phyloP scores from a whole-genome alignment of 2,113 vertebrate species.

The Bujurquina vittata region DNA sequence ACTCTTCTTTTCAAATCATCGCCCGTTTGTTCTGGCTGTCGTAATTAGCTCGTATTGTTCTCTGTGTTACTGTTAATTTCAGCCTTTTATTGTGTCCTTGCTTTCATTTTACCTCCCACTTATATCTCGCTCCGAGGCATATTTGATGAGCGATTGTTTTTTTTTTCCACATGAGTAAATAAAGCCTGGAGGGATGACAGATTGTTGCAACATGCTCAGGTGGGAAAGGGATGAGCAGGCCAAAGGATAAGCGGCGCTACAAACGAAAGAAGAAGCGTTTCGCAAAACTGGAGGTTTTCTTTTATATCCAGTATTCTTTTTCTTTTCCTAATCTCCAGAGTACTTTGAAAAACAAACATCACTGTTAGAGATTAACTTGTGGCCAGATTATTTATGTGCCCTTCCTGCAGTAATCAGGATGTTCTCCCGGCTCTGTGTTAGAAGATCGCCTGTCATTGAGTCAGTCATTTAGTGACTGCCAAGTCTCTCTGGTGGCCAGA shows the following conservation, averaged over 20 bases:
- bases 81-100: slow-evolving; percentile 58
- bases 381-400: slow-evolving; percentile 25
- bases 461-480: slow-evolving; percentile 22
- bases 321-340: slow-evolving; percentile 22
- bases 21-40: slow-evolving; percentile 54
- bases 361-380: slow-evolving; percentile 22
- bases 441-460: slow-evolving; percentile 20
- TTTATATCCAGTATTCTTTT: slow-evolving; percentile 6
- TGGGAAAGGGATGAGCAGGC: slow-evolving; percentile 41
- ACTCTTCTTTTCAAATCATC: slow-evolving; percentile 48
- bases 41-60: slow-evolving; percentile 69
- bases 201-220: slow-evolving; percentile 50
- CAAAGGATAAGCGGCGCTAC: slow-evolving; percentile 29
- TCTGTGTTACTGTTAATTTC: slow-evolving; percentile 40
- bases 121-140: slow-evolving; percentile 56
- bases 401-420: slow-evolving; percentile 13
- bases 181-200: slow-evolving; percentile 56
- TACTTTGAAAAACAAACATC: slow-evolving; percentile 14
- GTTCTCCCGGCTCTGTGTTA: slow-evolving; percentile 9
- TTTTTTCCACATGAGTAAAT: slow-evolving; percentile 62
- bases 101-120: slow-evolving; percentile 65
- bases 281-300: neutral
- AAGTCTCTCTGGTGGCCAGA: slow-evolving; percentile 27
- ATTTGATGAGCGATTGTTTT: slow-evolving; percentile 72
- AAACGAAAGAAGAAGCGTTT: neutral